These are phyloP conservation scores for Chalcis sispes DNA, from an alignment of 2,888 invertebrate species.

Conservation along the genomic window DNA sequence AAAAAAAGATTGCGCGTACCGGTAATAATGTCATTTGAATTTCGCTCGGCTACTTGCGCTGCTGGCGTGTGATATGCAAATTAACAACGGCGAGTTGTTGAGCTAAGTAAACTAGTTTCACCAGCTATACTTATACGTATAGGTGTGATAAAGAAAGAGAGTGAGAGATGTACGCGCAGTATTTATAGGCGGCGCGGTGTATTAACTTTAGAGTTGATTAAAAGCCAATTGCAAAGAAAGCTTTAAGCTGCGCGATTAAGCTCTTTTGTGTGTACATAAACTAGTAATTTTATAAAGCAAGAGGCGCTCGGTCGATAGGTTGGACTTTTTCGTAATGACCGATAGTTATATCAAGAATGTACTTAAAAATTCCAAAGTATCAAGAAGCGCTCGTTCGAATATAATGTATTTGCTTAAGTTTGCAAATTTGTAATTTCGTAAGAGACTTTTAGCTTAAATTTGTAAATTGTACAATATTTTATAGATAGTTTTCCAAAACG, in stretches of 20 bases:
- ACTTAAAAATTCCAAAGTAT: no score
- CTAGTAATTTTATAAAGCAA: conserved; percentile 17
- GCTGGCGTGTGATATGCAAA: conserved; percentile 27
- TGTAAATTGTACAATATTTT: no score
- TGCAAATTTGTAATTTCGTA: no score
- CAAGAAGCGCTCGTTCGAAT: no score
- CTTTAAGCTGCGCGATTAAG: conserved; percentile 2
- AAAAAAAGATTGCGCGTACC: no score
- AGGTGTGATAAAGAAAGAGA: no score
- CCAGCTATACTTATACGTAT: no score
- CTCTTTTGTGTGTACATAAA: background rate
- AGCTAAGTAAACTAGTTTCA: conserved; percentile 48
- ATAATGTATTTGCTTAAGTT: no score
- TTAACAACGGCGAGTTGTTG: conserved; percentile 30
- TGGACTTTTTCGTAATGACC: background rate
- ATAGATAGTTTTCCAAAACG: no score
- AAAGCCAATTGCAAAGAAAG: background rate
- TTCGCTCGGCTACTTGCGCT: conserved; percentile 2
- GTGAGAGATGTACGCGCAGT: background rate
- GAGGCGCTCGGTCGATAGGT: background rate
- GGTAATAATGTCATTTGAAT: conserved; percentile 39
- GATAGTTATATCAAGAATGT: background rate
- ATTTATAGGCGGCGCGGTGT: conserved; percentile 5
- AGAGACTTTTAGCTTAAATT: no score
- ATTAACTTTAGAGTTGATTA: conserved; percentile 8